Evolutionary conservation across 2,113 vertebrate species (phyloP).

Genomic region (Pyrgilauda ruficollis): DNA sequence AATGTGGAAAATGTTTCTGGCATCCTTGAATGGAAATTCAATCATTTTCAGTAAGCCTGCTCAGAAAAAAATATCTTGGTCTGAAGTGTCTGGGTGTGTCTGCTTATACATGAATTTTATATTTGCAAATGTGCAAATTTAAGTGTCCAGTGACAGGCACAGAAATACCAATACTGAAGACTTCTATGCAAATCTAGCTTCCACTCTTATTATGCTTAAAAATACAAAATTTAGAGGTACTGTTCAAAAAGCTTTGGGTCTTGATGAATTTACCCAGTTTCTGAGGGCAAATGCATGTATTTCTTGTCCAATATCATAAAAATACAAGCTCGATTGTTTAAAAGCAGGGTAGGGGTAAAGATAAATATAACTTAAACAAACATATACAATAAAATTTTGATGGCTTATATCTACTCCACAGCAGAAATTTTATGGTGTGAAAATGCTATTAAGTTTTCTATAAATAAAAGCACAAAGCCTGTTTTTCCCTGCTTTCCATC

Average conservation of each 20-base stretch:
- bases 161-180: background rate
- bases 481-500: background rate
- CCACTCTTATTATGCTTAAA: background rate
- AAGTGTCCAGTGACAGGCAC: background rate
- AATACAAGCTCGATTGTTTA: background rate
- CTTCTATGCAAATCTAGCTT: background rate
- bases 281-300: background rate
- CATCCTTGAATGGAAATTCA: slow-evolving; percentile 26
- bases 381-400: background rate
- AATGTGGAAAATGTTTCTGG: slow-evolving; percentile 24
- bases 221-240: background rate
- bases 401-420: background rate
- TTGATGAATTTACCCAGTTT: background rate
- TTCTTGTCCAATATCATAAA: background rate
- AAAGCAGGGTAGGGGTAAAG: accelerated
- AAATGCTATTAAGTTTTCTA: background rate
- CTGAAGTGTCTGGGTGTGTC: background rate
- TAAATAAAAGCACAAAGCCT: background rate
- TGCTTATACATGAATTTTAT: background rate
- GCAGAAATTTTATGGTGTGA: background rate
- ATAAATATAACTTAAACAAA: background rate
- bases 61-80: slow-evolving; percentile 10
- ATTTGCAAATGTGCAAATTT: background rate
- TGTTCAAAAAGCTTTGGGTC: background rate
- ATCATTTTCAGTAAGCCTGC: background rate